Evolutionary conservation across 1,140 invertebrate genomes (phyloP), one percentile per base, ranked within the genome.

Genomic region (Drusus annulatus): DNA sequence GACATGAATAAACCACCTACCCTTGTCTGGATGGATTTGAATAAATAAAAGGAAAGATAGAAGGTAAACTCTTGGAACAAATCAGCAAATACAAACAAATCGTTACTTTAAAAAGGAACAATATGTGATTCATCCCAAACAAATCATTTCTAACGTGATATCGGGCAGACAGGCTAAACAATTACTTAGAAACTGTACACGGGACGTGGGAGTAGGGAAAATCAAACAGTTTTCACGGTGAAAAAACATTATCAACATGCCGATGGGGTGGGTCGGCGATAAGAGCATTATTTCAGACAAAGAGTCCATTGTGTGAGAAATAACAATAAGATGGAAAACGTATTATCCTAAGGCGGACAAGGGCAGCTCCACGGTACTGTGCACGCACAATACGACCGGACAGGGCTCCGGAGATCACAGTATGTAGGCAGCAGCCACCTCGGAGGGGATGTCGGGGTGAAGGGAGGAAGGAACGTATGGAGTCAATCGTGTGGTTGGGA

Each of bases 291-390:
- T 82, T 80, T 69, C 50, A 23, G 56, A 82, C 81, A 82, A 82
- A 82, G 81, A 71, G 73, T 60, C 78, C 78, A 82, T 82, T 82
- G 81, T 82, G 81, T 78, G 78, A 79, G 81, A 82, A 82, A 82
- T 78, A 82, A 82, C 81, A 82, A 82, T 82, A 82, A 79, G 81
- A 82, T 82, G 63, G 77, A 80, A 82, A 79, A 71, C 63, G 77
- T 60, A 69, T 56, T 45, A 65, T 77, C 36, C 58, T 31, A 19
- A 7, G 45, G 17, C 56, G 74, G 52, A 28, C 60, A 10, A 36
- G 75, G 45, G 19, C 19, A 51, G 69, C 50, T 23, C 3, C 69
- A 5, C 50, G 69, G 60, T 63, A 21, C 60, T n/a, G 8, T 25
- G 23, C 60, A 58, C 60, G 60, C 8, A 63, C 60, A 63, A 23